These are phyloP conservation scores for Papilio helenus DNA, from an alignment of 1,140 invertebrate genomes.

Conservation along the genomic window DNA sequence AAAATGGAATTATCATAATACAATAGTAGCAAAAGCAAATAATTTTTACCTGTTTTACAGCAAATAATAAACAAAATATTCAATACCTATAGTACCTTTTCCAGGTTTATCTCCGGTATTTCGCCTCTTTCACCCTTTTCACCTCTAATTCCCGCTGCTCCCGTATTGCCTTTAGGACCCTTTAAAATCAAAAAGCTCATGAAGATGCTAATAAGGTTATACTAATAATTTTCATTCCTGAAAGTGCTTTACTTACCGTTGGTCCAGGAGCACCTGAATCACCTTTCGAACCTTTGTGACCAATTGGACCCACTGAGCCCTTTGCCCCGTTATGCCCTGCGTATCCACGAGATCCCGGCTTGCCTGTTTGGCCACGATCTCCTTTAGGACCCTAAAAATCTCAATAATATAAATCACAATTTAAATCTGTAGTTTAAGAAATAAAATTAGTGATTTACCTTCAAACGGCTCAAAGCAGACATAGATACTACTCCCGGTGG, in stretches of 20 bases:
- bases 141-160: constrained; percentile 49
- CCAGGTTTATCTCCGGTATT: constrained; percentile 46
- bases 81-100: constrained; percentile 48
- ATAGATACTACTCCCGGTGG: constrained; percentile 53
- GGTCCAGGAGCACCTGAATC: constrained; percentile 46
- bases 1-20: background rate
- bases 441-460: constrained; percentile 57
- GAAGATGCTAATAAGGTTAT: background rate
- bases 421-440: no score
- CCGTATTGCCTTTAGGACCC: constrained; percentile 42
- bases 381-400: constrained; percentile 60
- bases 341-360: constrained; percentile 48
- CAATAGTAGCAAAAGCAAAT: background rate
- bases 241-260: constrained; percentile 40
- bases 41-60: constrained; percentile 27
- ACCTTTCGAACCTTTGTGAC: constrained; percentile 51
- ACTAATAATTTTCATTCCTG: background rate
- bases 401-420: constrained; percentile 15
- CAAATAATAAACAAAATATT: constrained; percentile 28
- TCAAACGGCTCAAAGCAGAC: constrained; percentile 55
- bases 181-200: constrained; percentile 37
- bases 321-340: constrained; percentile 45
- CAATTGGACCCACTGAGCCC: constrained; percentile 49
- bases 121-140: constrained; percentile 60
- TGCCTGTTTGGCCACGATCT: constrained; percentile 50